Base-by-base conservation (phyloP, 2,797 vertebrate species). In the Sebastiscus tertius region DNA sequence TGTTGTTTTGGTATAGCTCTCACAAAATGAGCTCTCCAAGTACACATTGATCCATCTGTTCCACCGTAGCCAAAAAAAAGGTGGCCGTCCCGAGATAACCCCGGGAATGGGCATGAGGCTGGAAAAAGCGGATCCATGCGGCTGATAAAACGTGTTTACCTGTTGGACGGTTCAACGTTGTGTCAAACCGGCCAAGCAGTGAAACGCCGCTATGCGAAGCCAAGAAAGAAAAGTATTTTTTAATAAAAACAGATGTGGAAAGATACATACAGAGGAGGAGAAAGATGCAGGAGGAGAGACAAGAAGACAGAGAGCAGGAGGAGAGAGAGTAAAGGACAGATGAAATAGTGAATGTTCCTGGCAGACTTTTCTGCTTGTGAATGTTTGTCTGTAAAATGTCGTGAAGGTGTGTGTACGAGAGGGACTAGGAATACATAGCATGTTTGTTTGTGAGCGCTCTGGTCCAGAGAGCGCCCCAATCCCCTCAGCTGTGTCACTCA, bases 131-230 rank as follows among this genome's bases (percentile, higher is more conserved):
- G 49, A 83, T 86, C 82, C 61, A 77, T 77, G 84, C 49, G 72
- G 68, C 79, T 84, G 82, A 92, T 88, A 82, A 86, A 89, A 75
- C 63, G 63, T 85, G 86, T 90, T 89, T 92, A 87, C 86, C 89
- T 89, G 76, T 83, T 77, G 62, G 83, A 64, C 13, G 62, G 82
- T 76, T 86, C 75, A 68, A 65, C 70, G 55, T 82, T 78, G 87
- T 72, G 73, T 87, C 80, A 67, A 89, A 80, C 65, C 85, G 61
- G 76, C 86, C 87, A 82, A 90, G 81, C 88, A 78, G 77, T 66
- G 80, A 46, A 74, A 74, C 75, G 39, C 55, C 3, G 72, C 83
- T 58, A 52, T 55, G 59, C n/a, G 61, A 72, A 73, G 84, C 85
- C 81, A 90, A 83, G 78, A 78, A 72, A 88, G 82, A 89, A 79